Base-by-base conservation (phyloP, 2,888 invertebrate genomes). In the Malachius bipustulatus region DNA sequence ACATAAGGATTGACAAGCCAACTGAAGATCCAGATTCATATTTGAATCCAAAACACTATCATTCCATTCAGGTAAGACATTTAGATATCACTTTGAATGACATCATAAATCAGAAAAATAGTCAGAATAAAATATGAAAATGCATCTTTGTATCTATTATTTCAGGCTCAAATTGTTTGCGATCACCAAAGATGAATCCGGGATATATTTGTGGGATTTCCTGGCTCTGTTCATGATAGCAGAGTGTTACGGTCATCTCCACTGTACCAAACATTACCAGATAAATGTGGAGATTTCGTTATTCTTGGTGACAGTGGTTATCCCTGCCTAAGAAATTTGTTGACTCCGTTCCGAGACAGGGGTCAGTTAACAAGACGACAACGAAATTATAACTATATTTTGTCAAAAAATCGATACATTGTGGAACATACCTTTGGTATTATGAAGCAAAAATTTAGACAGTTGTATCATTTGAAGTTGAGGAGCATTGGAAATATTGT, bases 401-500 rank as follows among this genome's bases (percentile, higher is more conserved):
- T 39, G 14, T 9, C 36, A 3, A 31, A 14, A 31, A 38, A 35
- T 26, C 30, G 35, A 30, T 38, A 38, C 26, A 14, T 38, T 8
- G 27, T 34, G 8, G 34, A 39, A 34, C 37, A 39, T 15, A 33
- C 27, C 16, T 37, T 39, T 12, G 36, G 37, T 3, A 26, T 37
- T 8, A 14, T 37, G 14, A 39, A 39, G 15, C 39, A 39, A 37
- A 33, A 19, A 26, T 39, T 39, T 37, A 10, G 39, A 14, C 37
- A 39, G 29, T 16, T 39, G 4, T 36, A 39, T 28, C 39, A 19
- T n/a, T 19, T 19, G 24, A 19, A 19, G n/a, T 19, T 19, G n/a
- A 19, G 24, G 8, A 9, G 24, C 24, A n/a, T 24, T n/a, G n/a
- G n/a, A 24, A 24, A 24, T 24, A 9, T n/a, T 8, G n/a, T 8